Base-by-base conservation (phyloP, 2,113 vertebrate genomes). In the Salvelinus sp. region DNA sequence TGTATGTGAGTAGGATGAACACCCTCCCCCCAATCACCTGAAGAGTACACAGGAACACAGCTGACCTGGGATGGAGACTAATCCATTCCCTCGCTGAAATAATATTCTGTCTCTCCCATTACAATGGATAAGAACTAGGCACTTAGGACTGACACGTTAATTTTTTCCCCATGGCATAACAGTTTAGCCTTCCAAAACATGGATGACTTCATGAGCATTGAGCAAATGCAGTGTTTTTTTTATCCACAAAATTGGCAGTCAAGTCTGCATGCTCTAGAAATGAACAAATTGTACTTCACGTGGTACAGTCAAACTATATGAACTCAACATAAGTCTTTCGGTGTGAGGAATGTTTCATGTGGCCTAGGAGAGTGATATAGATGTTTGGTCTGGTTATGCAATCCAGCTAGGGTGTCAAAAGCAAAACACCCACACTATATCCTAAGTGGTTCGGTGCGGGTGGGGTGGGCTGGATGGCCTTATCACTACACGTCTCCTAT, bases 401-500 rank as follows among this genome's bases (percentile, higher is more conserved):
- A 44, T 44, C 6, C 7, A 44, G 38, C 38, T 44, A 25, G 4
- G 22, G 6, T 64, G n/a, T 23, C 22, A 64, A 64, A 23, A 12
- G 62, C n/a, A 64, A 64, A 64, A 65, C 23, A 65, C 6, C 23
- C 25, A 28, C 5, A 23, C 63, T 25, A 23, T 65, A 25, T 12
- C 4, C 38, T 44, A 44, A 44, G 38, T 44, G 38, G 38, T 10
- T 44, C 6, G 7, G 38, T 38, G 38, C 7, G 48, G 20, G 12
- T 7, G 64, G 16, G 44, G 9, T 57, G n/a, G 38, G 38, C 38
- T 18, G 23, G 38, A 9, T 68, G 74, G 50, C 74, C 74, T 75
- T 68, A 60, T 69, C 50, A 58, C 57, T 68, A 69, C 3, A 75
- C 7, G 14, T 50, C 63, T 75, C 47, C 58, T 38, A 38, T 38